phyloP scores from a whole-genome alignment of 1,140 invertebrate genomes.

The Hypsibius dujardini region DNA sequence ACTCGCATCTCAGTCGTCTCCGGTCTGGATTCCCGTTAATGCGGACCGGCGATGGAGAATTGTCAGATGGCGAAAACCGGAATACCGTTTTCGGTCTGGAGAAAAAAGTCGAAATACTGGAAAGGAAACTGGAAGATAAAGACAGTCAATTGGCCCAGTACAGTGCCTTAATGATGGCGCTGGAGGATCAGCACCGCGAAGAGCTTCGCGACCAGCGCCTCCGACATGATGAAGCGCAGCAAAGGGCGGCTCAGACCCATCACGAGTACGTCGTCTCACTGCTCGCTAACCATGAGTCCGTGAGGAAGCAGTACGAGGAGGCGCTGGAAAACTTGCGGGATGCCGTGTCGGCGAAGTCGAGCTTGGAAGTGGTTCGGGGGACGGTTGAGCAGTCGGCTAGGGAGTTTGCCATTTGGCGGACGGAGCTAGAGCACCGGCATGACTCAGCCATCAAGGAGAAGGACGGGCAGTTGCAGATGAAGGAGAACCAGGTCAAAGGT shows the following conservation, averaged over 20 bases:
- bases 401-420: constrained; percentile 2
- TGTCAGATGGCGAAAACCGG: no score
- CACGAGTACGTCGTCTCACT: neutral
- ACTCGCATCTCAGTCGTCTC: neutral
- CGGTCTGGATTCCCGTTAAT: neutral
- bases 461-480: neutral
- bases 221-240: neutral
- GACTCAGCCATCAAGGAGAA: neutral
- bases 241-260: neutral
- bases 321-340: neutral
- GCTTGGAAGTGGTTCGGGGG: neutral
- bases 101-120: constrained; percentile 1
- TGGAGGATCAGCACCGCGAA: constrained; percentile 3
- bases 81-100: neutral
- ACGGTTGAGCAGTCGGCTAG: constrained; percentile 12
- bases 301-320: neutral
- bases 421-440: neutral
- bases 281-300: neutral
- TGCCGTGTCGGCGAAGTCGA: neutral
- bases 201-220: neutral
- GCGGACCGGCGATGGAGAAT: no score
- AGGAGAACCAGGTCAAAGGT: neutral
- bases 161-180: neutral
- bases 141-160: neutral
- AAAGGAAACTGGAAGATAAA: neutral